These are phyloP conservation scores for Trypoxylon attenuatum DNA, from an alignment of 2,888 invertebrate genomes.

Conservation along the genomic window DNA sequence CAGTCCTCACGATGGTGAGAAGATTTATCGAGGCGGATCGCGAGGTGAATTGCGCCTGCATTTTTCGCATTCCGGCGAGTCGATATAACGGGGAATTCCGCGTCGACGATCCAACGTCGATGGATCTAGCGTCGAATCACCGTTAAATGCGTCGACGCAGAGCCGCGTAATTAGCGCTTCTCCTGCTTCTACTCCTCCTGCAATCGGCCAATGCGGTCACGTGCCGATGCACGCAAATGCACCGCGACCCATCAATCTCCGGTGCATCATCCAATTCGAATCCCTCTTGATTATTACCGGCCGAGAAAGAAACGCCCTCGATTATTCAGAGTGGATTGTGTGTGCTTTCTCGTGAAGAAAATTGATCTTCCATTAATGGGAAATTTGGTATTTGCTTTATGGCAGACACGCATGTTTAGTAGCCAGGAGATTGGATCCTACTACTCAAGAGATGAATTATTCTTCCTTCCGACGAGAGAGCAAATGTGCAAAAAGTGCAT, in stretches of 20 bases:
- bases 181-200: no score
- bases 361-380: no score
- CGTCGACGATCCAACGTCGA: no score
- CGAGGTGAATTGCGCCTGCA: conserved; percentile 12
- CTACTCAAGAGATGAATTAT: no score
- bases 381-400: no score
- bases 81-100: conserved; percentile 38
- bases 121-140: conserved; percentile 23
- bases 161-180: conserved; percentile 39
- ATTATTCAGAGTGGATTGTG: no score
- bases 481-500: no score
- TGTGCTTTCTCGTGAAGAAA: no score
- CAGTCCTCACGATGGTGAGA: conserved; percentile 3
- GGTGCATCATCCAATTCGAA: conserved; percentile 1
- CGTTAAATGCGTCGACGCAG: conserved; percentile 39
- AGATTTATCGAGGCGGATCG: conserved; percentile 1
- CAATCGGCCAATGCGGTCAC: conserved; percentile 25
- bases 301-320: no score
- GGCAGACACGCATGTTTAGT: no score
- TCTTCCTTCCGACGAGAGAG: no score
- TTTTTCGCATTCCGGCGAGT: conserved; percentile 34
- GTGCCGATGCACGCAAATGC: conserved; percentile 19
- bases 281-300: not conserved
- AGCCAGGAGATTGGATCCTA: no score
- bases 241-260: conserved; percentile 1